Evolutionary conservation across 92 coral and sea anemone genomes (phyloP).

Genomic region (Porites rus): DNA sequence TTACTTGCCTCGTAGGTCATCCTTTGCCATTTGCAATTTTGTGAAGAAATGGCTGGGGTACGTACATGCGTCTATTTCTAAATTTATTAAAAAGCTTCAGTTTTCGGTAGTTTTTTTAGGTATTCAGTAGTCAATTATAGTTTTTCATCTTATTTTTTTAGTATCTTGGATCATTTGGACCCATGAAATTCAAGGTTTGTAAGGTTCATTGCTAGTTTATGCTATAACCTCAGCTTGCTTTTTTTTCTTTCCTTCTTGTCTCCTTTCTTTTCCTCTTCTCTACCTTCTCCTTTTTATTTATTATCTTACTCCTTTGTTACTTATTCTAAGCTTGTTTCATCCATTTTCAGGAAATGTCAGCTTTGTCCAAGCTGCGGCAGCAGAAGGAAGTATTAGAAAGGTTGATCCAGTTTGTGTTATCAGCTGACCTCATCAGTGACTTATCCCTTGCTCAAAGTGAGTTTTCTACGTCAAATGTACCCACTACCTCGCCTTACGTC

Average conservation of each 20-base stretch:
- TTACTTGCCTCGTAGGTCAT: conserved; percentile 63
- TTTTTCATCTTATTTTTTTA: conserved; percentile 8
- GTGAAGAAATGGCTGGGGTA: conserved; percentile 87
- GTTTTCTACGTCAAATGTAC: too few relatives aligned
- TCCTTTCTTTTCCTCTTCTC: too few relatives aligned
- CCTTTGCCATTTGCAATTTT: conserved; percentile 77
- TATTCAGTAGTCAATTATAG: background rate
- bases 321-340: background rate
- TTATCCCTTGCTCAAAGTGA: conserved; percentile 76
- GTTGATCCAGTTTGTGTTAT: conserved; percentile 71
- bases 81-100: too few relatives aligned
- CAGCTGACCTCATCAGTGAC: conserved; percentile 62
- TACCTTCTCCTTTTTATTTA: background rate
- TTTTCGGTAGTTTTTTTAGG: too few relatives aligned
- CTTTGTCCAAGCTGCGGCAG: conserved; percentile 81
- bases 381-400: conserved; percentile 87
- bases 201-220: background rate
- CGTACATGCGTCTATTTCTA: background rate
- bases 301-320: background rate
- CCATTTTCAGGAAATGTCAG: conserved; percentile 74
- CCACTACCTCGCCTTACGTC: too few relatives aligned
- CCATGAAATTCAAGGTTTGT: conserved; percentile 92
- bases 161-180: conserved; percentile 97
- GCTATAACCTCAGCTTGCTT: background rate
- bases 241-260: too few relatives aligned